Base-by-base conservation (phyloP, 1,140 invertebrate genomes). In the Pseudomyrmex pallidus region DNA sequence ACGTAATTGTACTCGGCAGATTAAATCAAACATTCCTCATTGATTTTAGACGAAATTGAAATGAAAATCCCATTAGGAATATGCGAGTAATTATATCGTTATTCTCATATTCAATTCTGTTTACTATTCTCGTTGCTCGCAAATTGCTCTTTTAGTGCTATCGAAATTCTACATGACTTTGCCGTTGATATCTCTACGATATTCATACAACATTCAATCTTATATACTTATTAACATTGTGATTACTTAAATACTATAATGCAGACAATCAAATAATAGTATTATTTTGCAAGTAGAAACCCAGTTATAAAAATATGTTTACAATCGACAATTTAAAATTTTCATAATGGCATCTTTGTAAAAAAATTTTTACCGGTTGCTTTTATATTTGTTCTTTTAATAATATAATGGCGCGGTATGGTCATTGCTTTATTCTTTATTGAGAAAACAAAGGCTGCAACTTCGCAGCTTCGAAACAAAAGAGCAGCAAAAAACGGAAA, bases 1-100 rank as follows among this genome's bases (percentile, higher is more conserved):
- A 56, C 76, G 76, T 80, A 80, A 80, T 80, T 80, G 76, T 72
- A 72, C 66, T 61, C 76, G 66, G 66, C 61, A 72, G 54, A 80
- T 80, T 80, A 80, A 80, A 80, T 80, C 66, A 70, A 80, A 80
- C 66, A 80, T 80, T 80, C 76, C 76, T 80, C 76, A 80, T 80
- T 80, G 76, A 80, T 80, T 80, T 46, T 80, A 80, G 76, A 72
- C 76, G 66, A 80, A 80, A 80, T 80, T 80, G 66, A 80, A 70
- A 80, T 80, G 20, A 80, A 80, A 80, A 80, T 80, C 66, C 66
- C 68, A 80, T 80, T 80, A 80, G 76, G 76, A 80, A 80, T 80
- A 80, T 70, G 44, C 35, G 76, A 80, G n/a, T 80, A 72, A 80
- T 80, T 80, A 80, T 80, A 66, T 68, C 35, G 50, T 80, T 80